Conservation (phyloP, 2,113 vertebrate genomes). For the Alligator mississippiensis region DNA sequence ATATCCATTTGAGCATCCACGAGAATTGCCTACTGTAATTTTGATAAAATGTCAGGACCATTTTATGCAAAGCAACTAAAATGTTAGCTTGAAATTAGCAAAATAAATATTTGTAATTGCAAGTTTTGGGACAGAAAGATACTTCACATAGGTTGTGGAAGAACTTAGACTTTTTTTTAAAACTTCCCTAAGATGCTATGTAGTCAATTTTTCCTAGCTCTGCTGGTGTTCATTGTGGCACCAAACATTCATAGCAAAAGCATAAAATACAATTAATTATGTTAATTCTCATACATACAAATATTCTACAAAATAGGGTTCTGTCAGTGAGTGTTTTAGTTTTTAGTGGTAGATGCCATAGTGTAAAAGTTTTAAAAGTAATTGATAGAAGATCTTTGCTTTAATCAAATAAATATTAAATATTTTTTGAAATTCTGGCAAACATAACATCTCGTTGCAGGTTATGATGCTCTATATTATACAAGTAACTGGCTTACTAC, state of each 20-base stretch:
- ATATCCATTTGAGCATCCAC: neutral
- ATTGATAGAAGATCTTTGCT: neutral
- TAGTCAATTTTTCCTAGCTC: neutral
- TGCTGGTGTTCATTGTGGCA: neutral
- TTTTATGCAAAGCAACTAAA: neutral
- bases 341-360: neutral
- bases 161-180: neutral
- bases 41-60: neutral
- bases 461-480: constrained; percentile 87
- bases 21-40: neutral
- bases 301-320: neutral
- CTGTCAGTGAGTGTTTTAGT: neutral
- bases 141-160: neutral
- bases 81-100: neutral
- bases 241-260: neutral
- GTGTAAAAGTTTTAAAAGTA: neutral
- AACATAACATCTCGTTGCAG: constrained; percentile 71
- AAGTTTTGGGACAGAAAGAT: neutral
- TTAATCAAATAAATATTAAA: neutral
- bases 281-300: neutral
- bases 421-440: neutral
- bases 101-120: neutral
- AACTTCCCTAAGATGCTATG: neutral
- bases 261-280: neutral
- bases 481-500: constrained; percentile 87